These are phyloP conservation scores for Synanthedon vespiformis DNA, from an alignment of 2,888 invertebrate species.

Conservation along the genomic window DNA sequence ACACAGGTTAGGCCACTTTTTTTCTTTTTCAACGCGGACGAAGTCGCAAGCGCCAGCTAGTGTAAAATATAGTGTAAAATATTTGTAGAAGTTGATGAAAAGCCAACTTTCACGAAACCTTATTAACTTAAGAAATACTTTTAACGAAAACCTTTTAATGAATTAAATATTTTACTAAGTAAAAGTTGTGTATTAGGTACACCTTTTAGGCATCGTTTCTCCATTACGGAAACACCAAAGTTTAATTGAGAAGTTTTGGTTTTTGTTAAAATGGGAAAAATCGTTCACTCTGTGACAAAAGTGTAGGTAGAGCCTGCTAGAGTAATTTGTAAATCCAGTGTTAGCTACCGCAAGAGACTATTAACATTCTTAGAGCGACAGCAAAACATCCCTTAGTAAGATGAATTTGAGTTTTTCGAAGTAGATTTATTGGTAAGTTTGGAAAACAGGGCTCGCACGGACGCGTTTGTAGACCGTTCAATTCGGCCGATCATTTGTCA, in stretches of 20 bases:
- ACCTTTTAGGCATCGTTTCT: neutral
- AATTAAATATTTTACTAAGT: neutral
- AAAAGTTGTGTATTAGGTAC: neutral
- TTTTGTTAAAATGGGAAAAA: neutral
- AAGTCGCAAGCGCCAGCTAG: no score
- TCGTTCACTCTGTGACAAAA: neutral
- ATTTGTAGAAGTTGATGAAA: no score
- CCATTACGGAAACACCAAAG: neutral
- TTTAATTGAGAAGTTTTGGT: neutral
- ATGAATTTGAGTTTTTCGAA: slow-evolving; percentile 56
- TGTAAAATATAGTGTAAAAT: no score
- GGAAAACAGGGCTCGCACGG: slow-evolving; percentile 33
- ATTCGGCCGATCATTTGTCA: slow-evolving; percentile 46
- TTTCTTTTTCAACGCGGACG: no score
- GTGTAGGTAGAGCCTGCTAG: neutral
- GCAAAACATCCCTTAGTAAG: slow-evolving; percentile 32
- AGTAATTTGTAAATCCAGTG: neutral
- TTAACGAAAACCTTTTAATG: neutral
- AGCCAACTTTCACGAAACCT: no score
- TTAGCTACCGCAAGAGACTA: neutral
- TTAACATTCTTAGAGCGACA: slow-evolving; percentile 3
- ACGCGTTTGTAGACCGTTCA: slow-evolving; percentile 31
- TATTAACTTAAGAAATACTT: no score
- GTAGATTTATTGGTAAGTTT: slow-evolving; percentile 45
- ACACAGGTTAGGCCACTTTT: no score